These are phyloP conservation scores for Drosophila atroscutellata DNA, from an alignment of 2,888 invertebrate species.

Conservation along the genomic window DNA sequence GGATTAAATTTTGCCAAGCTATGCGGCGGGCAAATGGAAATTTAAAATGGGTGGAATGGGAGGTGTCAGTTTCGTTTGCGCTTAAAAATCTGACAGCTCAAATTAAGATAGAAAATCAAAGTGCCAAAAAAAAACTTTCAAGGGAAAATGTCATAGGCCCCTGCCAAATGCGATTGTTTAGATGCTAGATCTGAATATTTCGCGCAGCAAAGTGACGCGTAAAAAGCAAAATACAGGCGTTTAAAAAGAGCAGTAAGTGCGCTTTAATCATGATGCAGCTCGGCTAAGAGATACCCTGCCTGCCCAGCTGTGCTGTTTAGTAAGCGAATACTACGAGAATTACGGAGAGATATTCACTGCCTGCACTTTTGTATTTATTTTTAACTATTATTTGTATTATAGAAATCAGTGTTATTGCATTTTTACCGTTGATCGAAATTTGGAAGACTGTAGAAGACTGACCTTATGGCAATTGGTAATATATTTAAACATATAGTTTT, in stretches of 20 bases:
- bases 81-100: constrained; percentile 40
- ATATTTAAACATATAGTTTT: not conserved
- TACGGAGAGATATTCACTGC: not conserved
- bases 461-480: not conserved
- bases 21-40: constrained; percentile 3
- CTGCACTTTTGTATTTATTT: not conserved
- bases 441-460: not conserved
- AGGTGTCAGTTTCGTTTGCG: not conserved
- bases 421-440: not conserved
- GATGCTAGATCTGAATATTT: constrained; percentile 41
- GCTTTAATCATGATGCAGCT: not conserved
- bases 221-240: constrained; percentile 29
- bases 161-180: constrained; percentile 19
- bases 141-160: constrained; percentile 8
- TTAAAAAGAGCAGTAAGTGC: not conserved
- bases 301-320: not conserved
- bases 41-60: not conserved
- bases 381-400: not conserved
- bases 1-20: constrained; percentile 48
- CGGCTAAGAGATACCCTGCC: not conserved
- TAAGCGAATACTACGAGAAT: not conserved
- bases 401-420: not conserved
- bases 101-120: constrained; percentile 42
- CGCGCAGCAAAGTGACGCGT: constrained; percentile 2
- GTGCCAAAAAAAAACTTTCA: constrained; percentile 43